A percentile compares a stretch with the other conserved stretches of the same genome.
Conservation (phyloP, 2,797 vertebrate genomes). For the Malacoctenus gilli region DNA sequence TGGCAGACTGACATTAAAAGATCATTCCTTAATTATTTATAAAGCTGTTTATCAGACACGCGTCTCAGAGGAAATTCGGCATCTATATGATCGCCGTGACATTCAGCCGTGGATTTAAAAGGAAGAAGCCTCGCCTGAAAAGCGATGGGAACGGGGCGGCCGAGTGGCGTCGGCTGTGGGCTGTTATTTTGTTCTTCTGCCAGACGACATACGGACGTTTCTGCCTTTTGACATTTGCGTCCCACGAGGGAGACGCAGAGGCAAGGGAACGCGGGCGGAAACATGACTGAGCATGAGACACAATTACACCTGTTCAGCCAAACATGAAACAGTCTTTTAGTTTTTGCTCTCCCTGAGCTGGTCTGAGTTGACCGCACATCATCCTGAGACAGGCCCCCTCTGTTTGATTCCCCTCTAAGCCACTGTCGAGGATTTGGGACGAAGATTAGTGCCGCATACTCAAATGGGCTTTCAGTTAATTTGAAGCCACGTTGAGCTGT, state of each 20-base stretch:
- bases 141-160: constrained; percentile 34
- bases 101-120: constrained; percentile 32
- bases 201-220: constrained; percentile 35
- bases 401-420: constrained; percentile 51
- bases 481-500: constrained; percentile 34
- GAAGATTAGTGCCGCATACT: constrained; percentile 53
- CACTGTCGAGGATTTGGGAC: constrained; percentile 61
- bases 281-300: constrained; percentile 62
- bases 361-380: constrained; percentile 18
- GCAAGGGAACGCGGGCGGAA: constrained; percentile 25
- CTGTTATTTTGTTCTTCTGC: constrained; percentile 36
- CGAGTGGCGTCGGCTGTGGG: constrained; percentile 40
- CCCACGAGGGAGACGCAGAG: constrained; percentile 36
- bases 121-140: constrained; percentile 16
- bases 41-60: constrained; percentile 29
- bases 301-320: constrained; percentile 70
- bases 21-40: constrained; percentile 41
- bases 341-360: constrained; percentile 29
- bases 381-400: constrained; percentile 23
- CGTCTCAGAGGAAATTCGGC: constrained; percentile 20
- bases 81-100: constrained; percentile 29
- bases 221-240: constrained; percentile 64
- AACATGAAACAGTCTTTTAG: constrained; percentile 56
- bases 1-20: constrained; percentile 38
- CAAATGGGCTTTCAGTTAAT: constrained; percentile 46